Conservation (phyloP, 1,140 invertebrate genomes). For the Pteromalus puparum region DNA sequence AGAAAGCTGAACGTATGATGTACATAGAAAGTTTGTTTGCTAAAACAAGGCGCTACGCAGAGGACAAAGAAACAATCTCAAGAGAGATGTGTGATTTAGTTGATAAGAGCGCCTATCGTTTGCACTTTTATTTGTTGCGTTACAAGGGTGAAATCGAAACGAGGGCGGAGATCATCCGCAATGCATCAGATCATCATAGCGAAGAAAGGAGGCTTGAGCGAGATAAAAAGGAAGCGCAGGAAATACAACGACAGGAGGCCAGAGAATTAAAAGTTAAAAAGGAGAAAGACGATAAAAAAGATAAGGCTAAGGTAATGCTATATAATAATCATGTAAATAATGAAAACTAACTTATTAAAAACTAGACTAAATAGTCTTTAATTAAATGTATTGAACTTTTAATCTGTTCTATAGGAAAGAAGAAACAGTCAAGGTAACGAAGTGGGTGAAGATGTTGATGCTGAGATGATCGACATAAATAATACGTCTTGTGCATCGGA, state of each 20-base stretch:
- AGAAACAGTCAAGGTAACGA: no score
- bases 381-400: no score
- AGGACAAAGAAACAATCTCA: not conserved
- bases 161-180: not conserved
- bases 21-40: conserved; percentile 16
- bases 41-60: not conserved
- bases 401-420: no score
- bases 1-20: not conserved
- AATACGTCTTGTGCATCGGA: no score
- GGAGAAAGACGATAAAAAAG: not conserved
- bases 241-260: not conserved
- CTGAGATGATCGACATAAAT: no score
- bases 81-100: conserved; percentile 8
- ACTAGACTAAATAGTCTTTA: no score
- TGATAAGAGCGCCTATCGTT: not conserved
- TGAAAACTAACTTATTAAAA: no score
- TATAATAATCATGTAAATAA: no score
- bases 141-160: not conserved
- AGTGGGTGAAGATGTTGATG: no score
- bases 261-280: not conserved
- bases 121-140: not conserved
- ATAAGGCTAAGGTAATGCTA: not conserved
- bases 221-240: not conserved
- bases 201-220: not conserved
- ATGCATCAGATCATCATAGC: conserved; percentile 11